Evolutionary conservation across 2,797 vertebrate species (phyloP).

Genomic region (Trematocara caparti): DNA sequence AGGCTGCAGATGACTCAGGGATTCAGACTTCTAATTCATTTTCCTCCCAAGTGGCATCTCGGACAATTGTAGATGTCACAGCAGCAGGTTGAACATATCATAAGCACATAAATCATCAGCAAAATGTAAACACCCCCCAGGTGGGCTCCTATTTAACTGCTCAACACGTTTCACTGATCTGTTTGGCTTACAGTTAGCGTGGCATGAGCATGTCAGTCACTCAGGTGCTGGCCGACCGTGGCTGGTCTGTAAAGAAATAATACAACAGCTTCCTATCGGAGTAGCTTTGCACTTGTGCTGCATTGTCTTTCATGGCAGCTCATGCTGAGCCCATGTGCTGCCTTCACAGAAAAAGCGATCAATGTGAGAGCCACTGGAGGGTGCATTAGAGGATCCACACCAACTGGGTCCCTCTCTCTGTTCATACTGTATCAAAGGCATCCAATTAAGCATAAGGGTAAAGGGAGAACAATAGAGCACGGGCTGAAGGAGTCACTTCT

Average conservation of each 20-base stretch:
- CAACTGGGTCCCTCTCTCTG: conserved; percentile 62
- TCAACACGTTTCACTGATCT: conserved; percentile 44
- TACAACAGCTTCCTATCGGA: conserved; percentile 7
- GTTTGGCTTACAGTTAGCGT: conserved; percentile 50
- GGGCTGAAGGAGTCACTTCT: conserved; percentile 42
- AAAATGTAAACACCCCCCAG: conserved; percentile 7
- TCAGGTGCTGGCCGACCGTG: conserved; percentile 19
- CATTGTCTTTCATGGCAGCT: conserved; percentile 39
- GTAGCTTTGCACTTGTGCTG: conserved; percentile 17
- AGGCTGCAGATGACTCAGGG: conserved; percentile 20
- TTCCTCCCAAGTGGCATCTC: not conserved
- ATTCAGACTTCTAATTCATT: conserved; percentile 30
- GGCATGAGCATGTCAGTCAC: conserved; percentile 12
- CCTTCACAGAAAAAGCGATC: conserved; percentile 47
- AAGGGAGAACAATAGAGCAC: conserved; percentile 45
- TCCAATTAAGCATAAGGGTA: conserved; percentile 54
- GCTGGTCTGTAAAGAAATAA: conserved; percentile 1
- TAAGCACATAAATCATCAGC: not conserved
- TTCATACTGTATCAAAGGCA: conserved; percentile 68
- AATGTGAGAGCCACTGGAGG: conserved; percentile 62
- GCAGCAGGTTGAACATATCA: conserved; percentile 7
- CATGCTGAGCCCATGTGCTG: conserved; percentile 14
- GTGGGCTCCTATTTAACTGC: conserved; percentile 33
- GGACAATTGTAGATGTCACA: conserved; percentile 22
- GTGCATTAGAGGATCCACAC: conserved; percentile 55